Conservation (phyloP, 2,888 invertebrate species). For the Siphlonurus alternatus region DNA sequence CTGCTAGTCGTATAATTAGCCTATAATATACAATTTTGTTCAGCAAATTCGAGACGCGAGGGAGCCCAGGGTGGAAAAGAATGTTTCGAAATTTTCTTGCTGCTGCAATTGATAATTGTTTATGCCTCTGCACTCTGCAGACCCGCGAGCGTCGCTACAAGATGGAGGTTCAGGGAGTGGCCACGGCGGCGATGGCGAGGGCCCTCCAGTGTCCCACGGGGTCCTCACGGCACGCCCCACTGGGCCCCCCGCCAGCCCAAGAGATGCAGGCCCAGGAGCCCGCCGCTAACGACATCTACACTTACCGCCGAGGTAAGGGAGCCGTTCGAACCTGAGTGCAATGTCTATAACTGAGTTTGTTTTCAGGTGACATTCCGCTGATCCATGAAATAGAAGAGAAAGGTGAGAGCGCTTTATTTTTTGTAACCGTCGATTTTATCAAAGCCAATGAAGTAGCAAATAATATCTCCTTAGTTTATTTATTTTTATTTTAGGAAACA, state of each 20-base stretch:
- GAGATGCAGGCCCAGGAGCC: not conserved
- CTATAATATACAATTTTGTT: too few species aligned
- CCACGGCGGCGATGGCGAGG: not conserved
- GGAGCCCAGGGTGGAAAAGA: too few species aligned
- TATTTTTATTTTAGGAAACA: slow-evolving; percentile 3
- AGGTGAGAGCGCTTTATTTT: slow-evolving; percentile 27
- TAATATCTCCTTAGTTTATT: slow-evolving; percentile 1
- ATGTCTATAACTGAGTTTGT: not conserved
- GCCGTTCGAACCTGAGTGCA: not conserved
- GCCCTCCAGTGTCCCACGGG: not conserved
- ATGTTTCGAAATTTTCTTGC: too few species aligned
- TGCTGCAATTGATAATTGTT: too few species aligned
- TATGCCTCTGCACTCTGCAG: too few species aligned
- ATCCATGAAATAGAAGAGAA: slow-evolving; percentile 40
- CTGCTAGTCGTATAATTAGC: too few species aligned
- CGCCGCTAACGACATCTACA: slow-evolving; percentile 24
- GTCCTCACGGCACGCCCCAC: not conserved
- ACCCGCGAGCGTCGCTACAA: not conserved
- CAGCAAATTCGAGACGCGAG: too few species aligned
- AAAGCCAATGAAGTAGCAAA: not conserved
- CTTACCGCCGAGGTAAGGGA: slow-evolving; percentile 25
- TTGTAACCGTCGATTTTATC: slow-evolving; percentile 3
- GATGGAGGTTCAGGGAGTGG: not conserved
- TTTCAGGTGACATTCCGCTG: slow-evolving; percentile 44
- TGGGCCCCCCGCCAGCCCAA: not conserved